phyloP scores from a whole-genome alignment of 53 echinoderm and acorn worm species.

The Antedon mediterranea region DNA sequence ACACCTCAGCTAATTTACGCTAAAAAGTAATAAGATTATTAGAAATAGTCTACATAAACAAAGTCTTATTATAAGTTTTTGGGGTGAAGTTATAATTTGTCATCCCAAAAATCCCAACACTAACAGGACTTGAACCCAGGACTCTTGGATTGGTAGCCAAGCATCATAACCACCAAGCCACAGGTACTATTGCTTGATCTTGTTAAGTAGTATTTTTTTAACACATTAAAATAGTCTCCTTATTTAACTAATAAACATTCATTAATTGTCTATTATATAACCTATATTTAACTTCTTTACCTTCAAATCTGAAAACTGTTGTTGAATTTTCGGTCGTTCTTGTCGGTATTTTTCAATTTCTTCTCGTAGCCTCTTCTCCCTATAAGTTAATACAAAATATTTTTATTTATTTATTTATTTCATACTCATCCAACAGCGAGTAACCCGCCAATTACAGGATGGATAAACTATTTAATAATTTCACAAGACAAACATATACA shows the following conservation, averaged over 20 bases:
- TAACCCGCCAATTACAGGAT: too few species aligned
- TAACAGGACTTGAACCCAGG: too few species aligned
- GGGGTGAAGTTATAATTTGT: too few species aligned
- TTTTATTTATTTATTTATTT: not conserved
- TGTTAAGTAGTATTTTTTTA: not conserved
- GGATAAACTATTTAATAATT: too few species aligned
- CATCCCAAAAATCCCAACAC: too few species aligned
- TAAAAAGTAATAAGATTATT: constrained; percentile 5
- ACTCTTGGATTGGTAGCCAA: too few species aligned
- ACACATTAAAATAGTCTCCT: not conserved
- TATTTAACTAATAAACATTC: not conserved
- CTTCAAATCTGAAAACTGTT: constrained; percentile 97
- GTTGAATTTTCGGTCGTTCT: constrained; percentile 92
- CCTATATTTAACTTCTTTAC: constrained; percentile 17
- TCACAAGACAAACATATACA: too few species aligned
- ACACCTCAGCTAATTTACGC: constrained; percentile 63
- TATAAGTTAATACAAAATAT: not conserved
- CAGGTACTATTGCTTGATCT: not conserved
- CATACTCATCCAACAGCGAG: too few species aligned
- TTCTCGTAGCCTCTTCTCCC: constrained; percentile 75
- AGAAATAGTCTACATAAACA: too few species aligned
- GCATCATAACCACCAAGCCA: too few species aligned
- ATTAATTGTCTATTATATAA: too few species aligned
- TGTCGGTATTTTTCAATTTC: constrained; percentile 92
- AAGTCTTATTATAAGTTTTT: too few species aligned